Evolutionary conservation across 2,888 invertebrate genomes (phyloP), one percentile per base, ranked within the genome.

Genomic region (Stictocephala bisonia): DNA sequence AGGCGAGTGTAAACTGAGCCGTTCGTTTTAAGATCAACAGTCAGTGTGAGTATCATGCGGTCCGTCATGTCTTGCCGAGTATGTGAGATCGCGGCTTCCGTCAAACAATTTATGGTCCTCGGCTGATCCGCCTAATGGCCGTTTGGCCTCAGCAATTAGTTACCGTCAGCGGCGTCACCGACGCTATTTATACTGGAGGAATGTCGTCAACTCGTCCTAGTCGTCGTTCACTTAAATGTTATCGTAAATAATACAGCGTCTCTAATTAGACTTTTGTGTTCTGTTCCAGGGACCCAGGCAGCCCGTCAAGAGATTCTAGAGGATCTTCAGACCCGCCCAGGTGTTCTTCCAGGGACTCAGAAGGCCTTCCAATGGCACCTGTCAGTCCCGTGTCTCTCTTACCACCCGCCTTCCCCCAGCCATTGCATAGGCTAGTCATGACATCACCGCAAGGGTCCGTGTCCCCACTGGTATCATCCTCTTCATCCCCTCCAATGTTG

Each of bases 301-400:
- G 92, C 85, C 90, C 93, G 79, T 94, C 93, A 72, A 89, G 93
- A 81, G 93, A 93, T 82, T 94, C 94, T 73, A 84, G 86, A 79
- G 88, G 87, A 79, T 88, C 87, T 71, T 90, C 90, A 77, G 86
- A 86, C 58, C 90, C 89, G 76, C 90, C 89, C 76, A 89, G 92
- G 77, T 93, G 93, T 84, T 92, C 93, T 75, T 91, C 92, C 72
- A 90, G 90, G 81, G 93, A 92, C 83, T 91, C 92, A n/a, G 87
- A 90, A 81, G 83, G 86, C 41, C 83, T 85, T 31, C 83, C 78
- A 66, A 78, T 86, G 78, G 84, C 84, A 74, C 84, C 85, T 71
- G 83, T 90, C 24, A 91, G 92, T 64, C 77, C 78, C 11, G 71
- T 78, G 66, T 73, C 79, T 7, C 76, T 71, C 20, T 56, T 76